phyloP scores from a whole-genome alignment of 2,888 invertebrate genomes.

The Drosophila trichaetosa region DNA sequence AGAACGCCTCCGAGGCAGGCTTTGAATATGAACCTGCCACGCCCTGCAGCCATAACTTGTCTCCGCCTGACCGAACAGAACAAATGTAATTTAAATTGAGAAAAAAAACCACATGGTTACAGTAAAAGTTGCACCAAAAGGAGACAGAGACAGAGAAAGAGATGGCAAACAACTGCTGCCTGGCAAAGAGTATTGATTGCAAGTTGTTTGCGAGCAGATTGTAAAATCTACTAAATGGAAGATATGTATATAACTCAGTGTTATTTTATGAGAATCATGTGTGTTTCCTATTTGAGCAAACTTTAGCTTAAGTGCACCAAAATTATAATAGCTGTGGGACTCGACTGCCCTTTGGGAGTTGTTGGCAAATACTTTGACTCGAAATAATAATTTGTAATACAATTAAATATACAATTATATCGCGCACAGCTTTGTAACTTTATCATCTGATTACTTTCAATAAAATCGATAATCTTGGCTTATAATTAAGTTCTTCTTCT shows the following conservation, averaged over 20 bases:
- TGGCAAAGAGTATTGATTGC: conserved; percentile 54
- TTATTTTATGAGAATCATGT: not conserved
- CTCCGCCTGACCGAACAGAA: conserved; percentile 30
- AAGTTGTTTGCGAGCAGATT: conserved; percentile 5
- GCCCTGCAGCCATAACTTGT: conserved; percentile 27
- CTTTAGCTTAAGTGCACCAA: not conserved
- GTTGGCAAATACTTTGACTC: not conserved
- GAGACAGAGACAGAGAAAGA: not conserved
- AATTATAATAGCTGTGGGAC: conserved; percentile 1
- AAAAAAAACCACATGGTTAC: conserved; percentile 26
- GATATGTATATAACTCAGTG: no score
- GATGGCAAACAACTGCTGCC: conserved; percentile 2
- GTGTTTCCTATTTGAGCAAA: not conserved
- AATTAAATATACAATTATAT: no score
- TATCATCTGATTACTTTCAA: not conserved
- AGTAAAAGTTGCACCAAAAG: not conserved
- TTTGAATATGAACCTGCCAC: conserved; percentile 30
- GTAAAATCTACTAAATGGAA: not conserved
- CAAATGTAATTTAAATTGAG: conserved; percentile 63
- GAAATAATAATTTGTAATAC: not conserved
- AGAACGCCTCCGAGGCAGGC: conserved; percentile 26
- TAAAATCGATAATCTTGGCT: not conserved
- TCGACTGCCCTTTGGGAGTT: not conserved
- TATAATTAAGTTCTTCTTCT: not conserved
- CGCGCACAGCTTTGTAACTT: not conserved